Percentiles rank a stretch among this genome's conserved stretches.
Conservation (phyloP, 1,140 invertebrate species). For the Belonocnema kinseyi region DNA sequence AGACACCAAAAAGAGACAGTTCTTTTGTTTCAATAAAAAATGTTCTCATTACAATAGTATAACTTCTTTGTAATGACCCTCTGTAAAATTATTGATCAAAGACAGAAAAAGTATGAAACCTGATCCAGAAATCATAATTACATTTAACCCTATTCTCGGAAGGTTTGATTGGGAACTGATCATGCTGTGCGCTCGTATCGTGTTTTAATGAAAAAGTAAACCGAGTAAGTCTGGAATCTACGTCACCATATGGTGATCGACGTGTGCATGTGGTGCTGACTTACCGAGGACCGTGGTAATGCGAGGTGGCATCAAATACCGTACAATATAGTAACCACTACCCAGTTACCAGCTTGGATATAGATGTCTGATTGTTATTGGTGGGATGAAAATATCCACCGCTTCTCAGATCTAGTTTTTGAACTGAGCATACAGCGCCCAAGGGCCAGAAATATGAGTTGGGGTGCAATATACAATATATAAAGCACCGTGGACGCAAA, state of each 20-base stretch:
- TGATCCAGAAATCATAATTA: background rate
- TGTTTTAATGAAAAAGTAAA: slow-evolving; percentile 3
- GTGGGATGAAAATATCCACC: background rate
- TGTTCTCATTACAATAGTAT: background rate
- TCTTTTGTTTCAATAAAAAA: too few species aligned
- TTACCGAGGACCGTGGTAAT: background rate
- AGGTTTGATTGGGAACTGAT: background rate
- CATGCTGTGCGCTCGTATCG: background rate
- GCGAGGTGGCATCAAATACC: slow-evolving; percentile 15
- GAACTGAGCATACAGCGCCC: background rate
- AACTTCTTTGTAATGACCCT: background rate
- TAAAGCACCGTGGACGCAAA: slow-evolving; percentile 16
- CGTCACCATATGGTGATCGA: background rate
- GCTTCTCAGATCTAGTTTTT: background rate
- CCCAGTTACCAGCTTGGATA: background rate
- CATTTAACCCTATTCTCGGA: background rate
- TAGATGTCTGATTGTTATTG: background rate
- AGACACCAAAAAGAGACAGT: too few species aligned
- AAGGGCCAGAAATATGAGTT: background rate
- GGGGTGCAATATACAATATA: background rate
- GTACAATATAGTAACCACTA: too few species aligned
- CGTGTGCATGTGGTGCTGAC: slow-evolving; percentile 7
- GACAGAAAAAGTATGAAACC: background rate
- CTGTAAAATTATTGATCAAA: background rate
- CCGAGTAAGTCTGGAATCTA: background rate